Percentiles rank a stretch among this genome's conserved stretches.
phyloP scores from a whole-genome alignment of 2,113 vertebrate genomes.

The Cavia aperea region DNA sequence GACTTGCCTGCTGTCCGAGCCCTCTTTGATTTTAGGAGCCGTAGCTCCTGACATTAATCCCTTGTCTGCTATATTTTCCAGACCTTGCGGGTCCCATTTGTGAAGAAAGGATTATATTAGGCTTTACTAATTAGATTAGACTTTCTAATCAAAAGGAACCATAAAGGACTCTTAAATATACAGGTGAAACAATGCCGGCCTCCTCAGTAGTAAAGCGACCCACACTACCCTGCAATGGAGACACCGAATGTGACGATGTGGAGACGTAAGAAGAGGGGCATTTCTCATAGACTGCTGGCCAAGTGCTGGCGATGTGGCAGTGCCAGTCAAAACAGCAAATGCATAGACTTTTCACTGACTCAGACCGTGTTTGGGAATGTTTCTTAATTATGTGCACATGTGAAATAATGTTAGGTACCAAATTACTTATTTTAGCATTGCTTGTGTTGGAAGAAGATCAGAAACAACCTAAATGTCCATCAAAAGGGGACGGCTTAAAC shows the following conservation, averaged over 20 bases:
- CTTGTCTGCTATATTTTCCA: neutral
- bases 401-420: neutral
- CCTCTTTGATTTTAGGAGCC: neutral
- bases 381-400: neutral
- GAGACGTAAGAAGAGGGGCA: fast-evolving
- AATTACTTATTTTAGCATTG: neutral
- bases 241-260: fast-evolving
- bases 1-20: fast-evolving
- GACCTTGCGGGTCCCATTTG: neutral
- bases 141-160: neutral
- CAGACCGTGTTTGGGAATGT: neutral
- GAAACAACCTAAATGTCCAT: neutral
- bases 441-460: neutral
- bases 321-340: too few relatives aligned
- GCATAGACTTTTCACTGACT: neutral
- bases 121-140: too few relatives aligned
- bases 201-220: fast-evolving
- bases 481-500: neutral
- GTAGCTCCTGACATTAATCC: neutral
- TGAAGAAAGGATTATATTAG: neutral
- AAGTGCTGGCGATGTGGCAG: neutral
- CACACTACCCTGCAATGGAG: neutral
- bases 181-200: neutral
- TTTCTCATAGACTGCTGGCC: fast-evolving
- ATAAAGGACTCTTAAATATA: neutral